These are phyloP conservation scores for Callipepla squamata DNA, from an alignment of 2,113 vertebrate species.

Conservation along the genomic window DNA sequence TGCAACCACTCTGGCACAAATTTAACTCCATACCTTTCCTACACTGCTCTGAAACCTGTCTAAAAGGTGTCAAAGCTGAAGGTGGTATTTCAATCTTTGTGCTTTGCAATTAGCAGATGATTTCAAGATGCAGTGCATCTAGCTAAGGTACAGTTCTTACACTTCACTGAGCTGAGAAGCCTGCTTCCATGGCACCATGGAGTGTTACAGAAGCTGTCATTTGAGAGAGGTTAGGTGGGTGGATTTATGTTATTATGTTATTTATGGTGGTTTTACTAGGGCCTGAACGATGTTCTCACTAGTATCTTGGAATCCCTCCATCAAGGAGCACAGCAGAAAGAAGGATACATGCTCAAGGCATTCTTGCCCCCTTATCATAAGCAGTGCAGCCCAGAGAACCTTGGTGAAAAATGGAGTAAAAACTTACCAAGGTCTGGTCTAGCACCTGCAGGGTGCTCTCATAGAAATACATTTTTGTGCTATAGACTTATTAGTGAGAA, in stretches of 20 bases:
- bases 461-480: neutral
- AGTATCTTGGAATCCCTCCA: neutral
- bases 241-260: neutral
- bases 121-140: neutral
- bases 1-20: neutral
- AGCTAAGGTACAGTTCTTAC: neutral
- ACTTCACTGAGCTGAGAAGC: neutral
- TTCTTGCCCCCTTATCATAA: neutral
- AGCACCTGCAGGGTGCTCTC: neutral
- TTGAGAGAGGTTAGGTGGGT: neutral
- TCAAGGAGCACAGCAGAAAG: neutral
- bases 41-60: neutral
- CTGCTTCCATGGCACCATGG: neutral
- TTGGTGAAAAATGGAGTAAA: neutral
- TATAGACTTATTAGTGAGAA: neutral
- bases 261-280: neutral
- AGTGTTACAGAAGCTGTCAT: neutral
- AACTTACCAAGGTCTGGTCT: neutral
- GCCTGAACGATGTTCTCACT: neutral
- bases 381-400: neutral
- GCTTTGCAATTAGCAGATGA: neutral
- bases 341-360: neutral
- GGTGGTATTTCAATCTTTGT: neutral
- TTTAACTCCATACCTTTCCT: constrained; percentile 6
- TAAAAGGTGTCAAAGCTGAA: neutral